phyloP scores from a whole-genome alignment of 2,797 vertebrate genomes.

The Rhincodon typus region DNA sequence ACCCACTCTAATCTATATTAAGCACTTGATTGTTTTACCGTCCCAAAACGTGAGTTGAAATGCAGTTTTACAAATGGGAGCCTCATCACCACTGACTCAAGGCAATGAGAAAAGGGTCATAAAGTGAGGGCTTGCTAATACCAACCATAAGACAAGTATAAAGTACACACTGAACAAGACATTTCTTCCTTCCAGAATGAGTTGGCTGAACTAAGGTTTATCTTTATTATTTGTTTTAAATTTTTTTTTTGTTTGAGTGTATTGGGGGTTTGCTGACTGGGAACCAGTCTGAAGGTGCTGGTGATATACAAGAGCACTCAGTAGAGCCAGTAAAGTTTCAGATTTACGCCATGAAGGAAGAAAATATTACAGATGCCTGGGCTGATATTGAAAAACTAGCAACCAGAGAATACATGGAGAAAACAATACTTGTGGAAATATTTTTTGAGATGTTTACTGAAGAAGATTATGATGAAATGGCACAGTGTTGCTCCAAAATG shows the following conservation, averaged over 20 bases:
- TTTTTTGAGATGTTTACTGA: not conserved
- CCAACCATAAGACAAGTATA: not conserved
- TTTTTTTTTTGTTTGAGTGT: constrained; percentile 5
- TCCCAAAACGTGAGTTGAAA: not conserved
- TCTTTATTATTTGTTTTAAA: not conserved
- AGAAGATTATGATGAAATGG: constrained; percentile 5
- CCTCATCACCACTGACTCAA: not conserved
- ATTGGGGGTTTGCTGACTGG: not conserved
- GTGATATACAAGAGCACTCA: not conserved
- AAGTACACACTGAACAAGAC: constrained; percentile 50
- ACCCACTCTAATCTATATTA: not conserved
- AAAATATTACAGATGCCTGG: not conserved
- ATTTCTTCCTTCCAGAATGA: constrained; percentile 52
- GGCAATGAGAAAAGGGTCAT: not conserved
- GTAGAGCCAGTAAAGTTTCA: not conserved
- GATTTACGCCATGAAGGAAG: not conserved
- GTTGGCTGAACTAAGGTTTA: constrained; percentile 57
- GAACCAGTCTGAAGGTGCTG: not conserved
- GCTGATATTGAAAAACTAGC: constrained; percentile 4
- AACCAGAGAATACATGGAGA: not conserved
- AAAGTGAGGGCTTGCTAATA: not conserved
- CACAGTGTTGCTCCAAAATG: not conserved
- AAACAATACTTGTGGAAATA: not conserved
- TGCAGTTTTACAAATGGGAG: not conserved
- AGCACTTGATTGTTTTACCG: not conserved